These are phyloP conservation scores for Scolopax rusticola DNA, from an alignment of 2,797 vertebrate genomes.

Conservation along the genomic window DNA sequence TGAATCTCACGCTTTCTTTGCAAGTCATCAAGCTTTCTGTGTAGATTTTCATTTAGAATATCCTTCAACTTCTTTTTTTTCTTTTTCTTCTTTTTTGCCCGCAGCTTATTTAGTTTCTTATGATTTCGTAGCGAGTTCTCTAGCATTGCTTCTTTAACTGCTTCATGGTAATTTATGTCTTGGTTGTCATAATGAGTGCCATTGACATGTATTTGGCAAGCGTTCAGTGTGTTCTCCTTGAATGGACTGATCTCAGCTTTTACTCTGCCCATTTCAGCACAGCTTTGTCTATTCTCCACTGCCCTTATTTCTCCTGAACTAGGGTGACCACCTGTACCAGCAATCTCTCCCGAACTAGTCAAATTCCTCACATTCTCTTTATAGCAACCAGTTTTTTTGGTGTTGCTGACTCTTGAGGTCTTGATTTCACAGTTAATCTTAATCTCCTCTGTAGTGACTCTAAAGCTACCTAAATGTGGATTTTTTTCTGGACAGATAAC, in stretches of 20 bases:
- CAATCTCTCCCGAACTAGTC: constrained; percentile 70
- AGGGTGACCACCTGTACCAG: constrained; percentile 70
- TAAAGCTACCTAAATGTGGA: constrained; percentile 22
- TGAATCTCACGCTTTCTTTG: constrained; percentile 80
- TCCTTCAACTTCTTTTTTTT: constrained; percentile 90
- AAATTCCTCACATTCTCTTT: constrained; percentile 80
- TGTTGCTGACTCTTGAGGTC: constrained; percentile 47
- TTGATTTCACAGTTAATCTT: constrained; percentile 74
- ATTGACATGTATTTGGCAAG: constrained; percentile 78
- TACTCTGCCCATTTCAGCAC: constrained; percentile 60
- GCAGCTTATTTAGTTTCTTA: constrained; percentile 79
- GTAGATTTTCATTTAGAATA: constrained; percentile 80
- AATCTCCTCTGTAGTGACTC: constrained; percentile 56
- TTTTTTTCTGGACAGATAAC: constrained; percentile 40
- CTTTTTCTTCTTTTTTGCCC: constrained; percentile 89
- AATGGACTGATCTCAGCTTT: constrained; percentile 70
- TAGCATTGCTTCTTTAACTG: constrained; percentile 71
- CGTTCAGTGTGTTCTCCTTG: constrained; percentile 78
- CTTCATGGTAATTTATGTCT: constrained; percentile 68
- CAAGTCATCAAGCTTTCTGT: constrained; percentile 80
- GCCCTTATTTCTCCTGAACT: constrained; percentile 73
- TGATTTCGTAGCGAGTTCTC: constrained; percentile 73
- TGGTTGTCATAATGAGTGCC: constrained; percentile 73
- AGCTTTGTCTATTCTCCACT: constrained; percentile 77
- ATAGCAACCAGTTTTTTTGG: constrained; percentile 63